Base-by-base conservation (phyloP, 92 coral and sea anemone species). In the Epizoanthus rinbou region DNA sequence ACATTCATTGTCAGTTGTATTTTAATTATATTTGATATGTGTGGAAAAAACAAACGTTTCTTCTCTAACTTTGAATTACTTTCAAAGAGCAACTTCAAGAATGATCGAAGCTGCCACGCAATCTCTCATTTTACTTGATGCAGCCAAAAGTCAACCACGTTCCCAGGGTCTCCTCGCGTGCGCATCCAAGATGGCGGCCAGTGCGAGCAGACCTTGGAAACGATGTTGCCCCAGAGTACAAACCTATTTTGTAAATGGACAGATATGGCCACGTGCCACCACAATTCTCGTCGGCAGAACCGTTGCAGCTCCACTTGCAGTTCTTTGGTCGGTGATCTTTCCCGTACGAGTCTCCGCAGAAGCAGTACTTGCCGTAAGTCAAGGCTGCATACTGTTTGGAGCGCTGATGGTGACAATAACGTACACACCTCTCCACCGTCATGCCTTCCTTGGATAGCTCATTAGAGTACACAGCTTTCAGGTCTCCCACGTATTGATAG, bases 181-280 rank as follows among this genome's bases (percentile, higher is more conserved):
- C 31, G 31, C 31, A 28, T 28, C 31, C 31, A 28, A 28, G 31
- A 28, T 28, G 31, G 31, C 0, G 31, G 2, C 31, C 31, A 28
- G 31, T 28, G 31, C 31, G 31, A 28, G 31, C 31, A 28, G 31
- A 28, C 31, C 31, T 2, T 28, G 31, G 31, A 28, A 28, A 28
- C 31, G 31, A 28, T 0, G 31, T 28, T 41, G 47, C 2, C 10
- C 18, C 2, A 67, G 13, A 9, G 16, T 17, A 31, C 81, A 56
- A 22, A 57, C 81, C 81, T 75, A 75, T 57, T 57, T 35, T 15
- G 60, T 75, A 75, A 18, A 75, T 17, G 2, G 81, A 75, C 3
- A 75, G 0, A 75, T 18, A 35, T 4, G 81, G 81, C 53, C 68
- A 75, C 17, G 67, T 1, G 3, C 68, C 81, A 5, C 68, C 68